Base-by-base conservation (phyloP, 2,113 vertebrate species). In the Montifringilla adamsi region DNA sequence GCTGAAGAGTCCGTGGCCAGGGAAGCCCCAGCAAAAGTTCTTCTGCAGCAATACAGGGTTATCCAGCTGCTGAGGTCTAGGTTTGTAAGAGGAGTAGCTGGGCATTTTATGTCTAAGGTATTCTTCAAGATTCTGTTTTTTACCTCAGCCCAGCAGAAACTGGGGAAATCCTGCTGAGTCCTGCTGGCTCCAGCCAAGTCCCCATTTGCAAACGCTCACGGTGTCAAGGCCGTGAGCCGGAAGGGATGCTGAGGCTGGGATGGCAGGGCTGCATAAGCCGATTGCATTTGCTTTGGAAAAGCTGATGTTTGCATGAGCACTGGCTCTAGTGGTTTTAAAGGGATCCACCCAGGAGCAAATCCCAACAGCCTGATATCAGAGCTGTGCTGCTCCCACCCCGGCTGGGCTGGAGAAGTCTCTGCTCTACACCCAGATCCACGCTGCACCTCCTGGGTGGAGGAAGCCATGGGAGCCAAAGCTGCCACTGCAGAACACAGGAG, bases 251-350 rank as follows among this genome's bases (percentile, higher is more conserved):
- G 75, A 37, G 84, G 75, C 79, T 1, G 7, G 85, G 87, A 74
- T 74, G 68, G 91, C 80, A 53, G 78, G 62, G 63, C 93, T 82
- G 78, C 82, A 76, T 94, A 94, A 95, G 82, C 79, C 2, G 5
- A 90, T 77, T 76, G 63, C 23, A 2, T 83, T 88, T 87, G 72
- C 85, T 88, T 94, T 94, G 94, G 96, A 93, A 93, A 90, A 85
- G 79, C 72, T 85, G 59, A 58, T 92, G 90, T 90, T 94, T 94
- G 89, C 83, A 76, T 5, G 87, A 94, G 81, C 86, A 68, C 31
- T 1, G 2, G 76, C 74, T 85, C 58, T 66, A n/a, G 49, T 15
- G 68, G 50, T 86, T 93, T 89, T 91, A 75, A 84, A 84, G 35
- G 10, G 78, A 91, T 73, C 80, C 95, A 84, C 91, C 94, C 94